Percentiles rank a stretch among this genome's conserved stretches.
phyloP scores from a whole-genome alignment of 2,888 invertebrate genomes.

The Sesia apiformis region DNA sequence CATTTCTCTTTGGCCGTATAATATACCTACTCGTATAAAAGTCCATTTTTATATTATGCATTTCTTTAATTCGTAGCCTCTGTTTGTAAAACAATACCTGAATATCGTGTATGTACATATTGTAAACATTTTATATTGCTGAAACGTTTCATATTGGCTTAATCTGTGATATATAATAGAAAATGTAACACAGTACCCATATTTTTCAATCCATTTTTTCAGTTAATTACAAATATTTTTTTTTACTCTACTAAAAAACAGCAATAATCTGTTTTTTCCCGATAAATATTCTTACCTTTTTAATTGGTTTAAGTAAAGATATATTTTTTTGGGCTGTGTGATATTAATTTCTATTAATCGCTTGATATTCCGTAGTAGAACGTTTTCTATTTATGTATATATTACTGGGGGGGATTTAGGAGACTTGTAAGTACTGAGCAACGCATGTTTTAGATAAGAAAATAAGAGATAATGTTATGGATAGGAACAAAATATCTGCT shows the following conservation, averaged over 20 bases:
- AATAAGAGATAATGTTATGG: not conserved
- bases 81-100: too few species aligned
- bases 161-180: constrained; percentile 63
- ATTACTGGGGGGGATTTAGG: not conserved
- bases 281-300: constrained; percentile 2
- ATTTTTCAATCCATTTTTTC: constrained; percentile 11
- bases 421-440: constrained; percentile 10
- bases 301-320: not conserved
- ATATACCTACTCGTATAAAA: not conserved
- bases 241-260: too few species aligned
- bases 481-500: too few species aligned
- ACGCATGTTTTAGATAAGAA: constrained; percentile 20
- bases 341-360: constrained; percentile 35
- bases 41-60: too few species aligned
- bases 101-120: not conserved
- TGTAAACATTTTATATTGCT: constrained; percentile 32
- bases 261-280: constrained; percentile 7
- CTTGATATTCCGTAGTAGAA: constrained; percentile 28
- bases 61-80: too few species aligned
- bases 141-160: constrained; percentile 54
- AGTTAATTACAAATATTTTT: too few species aligned
- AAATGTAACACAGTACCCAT: constrained; percentile 34
- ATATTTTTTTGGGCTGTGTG: constrained; percentile 16
- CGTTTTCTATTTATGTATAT: not conserved
- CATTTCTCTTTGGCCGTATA: constrained; percentile 8